phyloP scores from a whole-genome alignment of 2,797 vertebrate species.

The Crocidura indochinensis region DNA sequence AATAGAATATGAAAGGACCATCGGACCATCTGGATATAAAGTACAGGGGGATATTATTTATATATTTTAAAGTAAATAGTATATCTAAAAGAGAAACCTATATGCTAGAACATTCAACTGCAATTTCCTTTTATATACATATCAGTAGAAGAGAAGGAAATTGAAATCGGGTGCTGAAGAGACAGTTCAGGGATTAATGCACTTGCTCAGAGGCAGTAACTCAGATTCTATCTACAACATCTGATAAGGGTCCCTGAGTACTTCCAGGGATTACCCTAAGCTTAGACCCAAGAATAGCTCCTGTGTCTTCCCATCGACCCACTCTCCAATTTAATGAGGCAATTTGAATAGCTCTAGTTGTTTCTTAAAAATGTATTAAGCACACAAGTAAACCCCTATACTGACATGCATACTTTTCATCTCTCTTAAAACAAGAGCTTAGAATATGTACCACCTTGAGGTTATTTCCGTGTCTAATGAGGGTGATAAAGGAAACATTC shows the following conservation, averaged over 20 bases:
- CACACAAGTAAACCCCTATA: background rate
- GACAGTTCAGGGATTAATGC: too few species aligned
- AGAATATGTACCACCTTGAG: background rate
- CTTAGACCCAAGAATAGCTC: too few species aligned
- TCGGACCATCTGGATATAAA: background rate
- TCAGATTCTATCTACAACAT: too few species aligned
- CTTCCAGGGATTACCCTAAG: too few species aligned
- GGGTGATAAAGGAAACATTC: background rate
- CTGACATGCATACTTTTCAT: background rate
- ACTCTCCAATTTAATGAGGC: background rate
- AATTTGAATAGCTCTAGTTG: background rate
- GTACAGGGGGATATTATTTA: background rate
- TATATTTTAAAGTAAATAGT: slow-evolving; percentile 16
- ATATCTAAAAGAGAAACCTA: background rate
- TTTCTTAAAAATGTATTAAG: background rate
- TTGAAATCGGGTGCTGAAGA: too few species aligned
- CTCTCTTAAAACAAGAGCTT: background rate
- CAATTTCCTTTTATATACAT: background rate
- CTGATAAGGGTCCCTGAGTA: too few species aligned
- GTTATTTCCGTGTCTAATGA: background rate
- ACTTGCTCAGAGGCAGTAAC: too few species aligned
- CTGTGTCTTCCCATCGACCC: too few species aligned
- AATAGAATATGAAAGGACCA: background rate
- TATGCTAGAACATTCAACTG: background rate
- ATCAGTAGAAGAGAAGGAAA: background rate